Base-by-base conservation (phyloP, 2,113 vertebrate genomes). In the Sylvia atricapilla region DNA sequence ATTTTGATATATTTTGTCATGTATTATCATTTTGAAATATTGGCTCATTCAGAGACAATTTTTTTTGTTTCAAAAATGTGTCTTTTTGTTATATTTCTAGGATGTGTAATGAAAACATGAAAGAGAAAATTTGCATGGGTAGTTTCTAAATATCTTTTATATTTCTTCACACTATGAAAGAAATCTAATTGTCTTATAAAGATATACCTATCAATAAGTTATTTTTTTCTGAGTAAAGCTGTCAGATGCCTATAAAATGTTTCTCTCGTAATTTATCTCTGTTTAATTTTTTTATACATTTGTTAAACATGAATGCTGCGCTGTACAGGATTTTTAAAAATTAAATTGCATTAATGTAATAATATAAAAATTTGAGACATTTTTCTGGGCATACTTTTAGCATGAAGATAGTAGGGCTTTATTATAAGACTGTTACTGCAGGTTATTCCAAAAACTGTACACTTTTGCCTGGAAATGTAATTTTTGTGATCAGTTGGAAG, bases 1-100 rank as follows among this genome's bases (percentile, higher is more conserved):
- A 90, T 97, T 94, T 94, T 95, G 84, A 94, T 95, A 63, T 95
- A 95, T 95, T 97, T 96, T 97, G 92, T 97, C 94, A 94, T 89
- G 76, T 86, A 94, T 96, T 97, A 92, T 96, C 17, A 84, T 94
- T 96, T 88, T 92, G 79, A 96, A 94, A 90, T 84, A 95, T 72
- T 93, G 85, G 82, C 92, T 94, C 50, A 44, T 95, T 95, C 89
- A 90, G 52, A 91, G 27, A 80, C 21, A 24, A 41, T 41, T 41
- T 64, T 83, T 94, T 89, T 94, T 82, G 23, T 79, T 90, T 69
- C 13, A 69, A 88, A 90, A 93, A 79, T 35, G 59, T 79, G 73
- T 60, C 69, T 87, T 68, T 94, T 94, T 95, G 87, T 96, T 95
- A 60, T 66, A 84, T 84, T 89, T 95, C 56, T 46, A 88, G 35